Base-by-base conservation (phyloP, 35 echinoderm and acorn worm species). In the Acanthaster planci region DNA sequence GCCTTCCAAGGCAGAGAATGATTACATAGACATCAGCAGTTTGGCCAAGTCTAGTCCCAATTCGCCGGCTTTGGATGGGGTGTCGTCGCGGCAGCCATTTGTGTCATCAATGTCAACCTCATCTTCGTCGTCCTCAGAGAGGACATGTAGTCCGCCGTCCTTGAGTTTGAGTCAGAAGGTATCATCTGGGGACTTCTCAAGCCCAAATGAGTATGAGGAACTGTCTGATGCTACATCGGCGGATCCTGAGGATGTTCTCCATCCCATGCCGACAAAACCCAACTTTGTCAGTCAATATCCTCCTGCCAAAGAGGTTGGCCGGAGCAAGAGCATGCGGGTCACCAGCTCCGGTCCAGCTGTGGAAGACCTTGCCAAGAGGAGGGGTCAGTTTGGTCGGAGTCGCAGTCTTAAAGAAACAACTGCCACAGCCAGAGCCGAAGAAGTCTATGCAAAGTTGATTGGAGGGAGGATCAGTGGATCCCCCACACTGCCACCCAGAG, bases 371-470 rank as follows among this genome's bases (percentile, higher is more conserved):
- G n/a, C 64, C 2, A 72, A 72, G 23, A 72, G 64, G 64, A 72
- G 34, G 64, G 64, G 64, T 14, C 64, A 72, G 64, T 72, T 72
- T 72, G 64, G 64, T 72, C 64, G 64, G 10, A 72, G 64, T 26
- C 64, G 64, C 23, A 72, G 64, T 26, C 64, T 72, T 19, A 72
- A 72, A 29, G 64, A 72, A 34, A 72, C 64, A 1, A 26, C 64
- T 35, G 64, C 64, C 7, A 6, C 64, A 8, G n/a, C 64, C 23
- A 19, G 64, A 14, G 64, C 64, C 34, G 64, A 72, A 72, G 64
- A 72, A 72, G 64, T 72, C 64, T 72, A 72, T 72, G 64, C 64
- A 72, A 72, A 72, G 34, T 23, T 72, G 26, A 72, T 72, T 31
- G 64, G 64, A 31, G 64, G 64, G 18, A 19, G 64, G 64, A 72